A percentile compares a stretch with the other conserved stretches of the same genome.
phyloP scores from a whole-genome alignment of 2,113 vertebrate genomes.

The Argyrosomus japonicus region DNA sequence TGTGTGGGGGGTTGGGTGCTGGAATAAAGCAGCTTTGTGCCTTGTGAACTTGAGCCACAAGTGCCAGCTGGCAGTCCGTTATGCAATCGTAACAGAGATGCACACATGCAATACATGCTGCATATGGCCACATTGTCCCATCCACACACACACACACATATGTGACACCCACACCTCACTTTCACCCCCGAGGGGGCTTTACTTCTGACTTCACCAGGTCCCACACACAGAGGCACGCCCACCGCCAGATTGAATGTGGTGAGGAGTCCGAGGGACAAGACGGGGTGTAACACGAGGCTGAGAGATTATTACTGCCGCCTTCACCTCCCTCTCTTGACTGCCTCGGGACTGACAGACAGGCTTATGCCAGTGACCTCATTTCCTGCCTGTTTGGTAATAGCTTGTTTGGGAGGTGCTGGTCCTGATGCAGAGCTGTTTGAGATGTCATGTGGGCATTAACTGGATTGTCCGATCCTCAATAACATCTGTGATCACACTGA shows the following conservation, averaged over 20 bases:
- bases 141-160: slow-evolving; percentile 6
- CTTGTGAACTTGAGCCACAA: slow-evolving; percentile 73
- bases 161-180: slow-evolving; percentile 6
- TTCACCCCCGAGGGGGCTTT: slow-evolving; percentile 18
- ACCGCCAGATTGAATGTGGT: slow-evolving; percentile 32
- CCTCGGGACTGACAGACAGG: slow-evolving; percentile 51
- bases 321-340: slow-evolving; percentile 61
- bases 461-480: not conserved
- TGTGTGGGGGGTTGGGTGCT: slow-evolving; percentile 45
- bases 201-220: slow-evolving; percentile 21
- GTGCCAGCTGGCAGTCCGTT: slow-evolving; percentile 77
- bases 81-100: slow-evolving; percentile 64
- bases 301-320: slow-evolving; percentile 69
- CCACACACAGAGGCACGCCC: slow-evolving; percentile 43
- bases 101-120: slow-evolving; percentile 36
- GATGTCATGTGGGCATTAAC: slow-evolving; percentile 14
- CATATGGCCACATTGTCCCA: slow-evolving; percentile 35
- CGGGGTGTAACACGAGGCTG: slow-evolving; percentile 48
- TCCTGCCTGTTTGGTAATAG: slow-evolving; percentile 48
- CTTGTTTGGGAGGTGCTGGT: slow-evolving; percentile 34
- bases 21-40: slow-evolving; percentile 82
- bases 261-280: slow-evolving; percentile 39
- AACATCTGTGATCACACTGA: slow-evolving; percentile 14
- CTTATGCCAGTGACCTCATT: slow-evolving; percentile 76
- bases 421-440: slow-evolving; percentile 33